Evolutionary conservation across 2,888 invertebrate species (phyloP), one percentile per base, ranked within the genome.

Genomic region (Rhabditoides inermis): DNA sequence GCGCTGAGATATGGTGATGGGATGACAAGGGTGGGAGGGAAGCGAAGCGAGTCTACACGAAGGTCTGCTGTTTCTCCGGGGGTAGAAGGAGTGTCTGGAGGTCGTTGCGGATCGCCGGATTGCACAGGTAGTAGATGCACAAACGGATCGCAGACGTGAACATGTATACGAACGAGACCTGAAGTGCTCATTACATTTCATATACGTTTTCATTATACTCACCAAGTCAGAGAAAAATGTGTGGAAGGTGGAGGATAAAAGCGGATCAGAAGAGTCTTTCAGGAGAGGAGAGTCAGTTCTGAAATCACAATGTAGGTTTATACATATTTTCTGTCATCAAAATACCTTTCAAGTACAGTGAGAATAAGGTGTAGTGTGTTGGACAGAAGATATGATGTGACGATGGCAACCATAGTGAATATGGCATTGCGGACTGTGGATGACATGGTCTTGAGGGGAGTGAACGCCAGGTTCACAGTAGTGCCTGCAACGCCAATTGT

Each of bases 381-480:
- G 18, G 71, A 69, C 23, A 75, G 52, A 25, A 75, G 59, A 61
- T 75, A 76, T 5, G 66, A 65, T n/a, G 67, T 58, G 26, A 75
- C 72, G 60, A 75, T 73, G 26, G 70, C 72, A 1, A 70, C 63
- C 73, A 75, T 73, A 6, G 73, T 74, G 49, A 69, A 68, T 20
- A 74, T 69, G 5, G 74, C 74, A 22, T 64, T 63, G 30, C 68
- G 66, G 47, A 68, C 73, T 53, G 25, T 36, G 15, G 58, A 51
- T 7, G 60, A 56, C 63, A 63, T 63, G 30, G 56, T 57, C 52
- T 61, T 60, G 36, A 63, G 39, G 0, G 63, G 60, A 23, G 53
- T 57, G 7, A 63, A 55, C 2, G 60, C n/a, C n/a, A n/a, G n/a
- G n/a, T n/a, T n/a, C n/a, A 56, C 15, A 59, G 45, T 12, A 10